These are phyloP conservation scores for Bradypodion ventrale DNA, from an alignment of 2,797 vertebrate species.

Conservation along the genomic window DNA sequence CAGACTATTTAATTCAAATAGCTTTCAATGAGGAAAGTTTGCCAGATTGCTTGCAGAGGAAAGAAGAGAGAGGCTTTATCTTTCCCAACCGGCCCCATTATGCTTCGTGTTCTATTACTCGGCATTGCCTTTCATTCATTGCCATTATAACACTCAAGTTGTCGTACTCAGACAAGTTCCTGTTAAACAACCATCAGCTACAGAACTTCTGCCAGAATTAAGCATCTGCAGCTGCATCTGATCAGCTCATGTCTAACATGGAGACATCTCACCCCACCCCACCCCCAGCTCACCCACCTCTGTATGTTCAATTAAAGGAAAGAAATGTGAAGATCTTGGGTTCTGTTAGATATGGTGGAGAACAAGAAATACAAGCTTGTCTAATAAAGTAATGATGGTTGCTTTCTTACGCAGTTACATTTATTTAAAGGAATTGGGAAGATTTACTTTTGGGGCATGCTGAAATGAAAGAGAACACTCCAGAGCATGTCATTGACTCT, in stretches of 20 bases:
- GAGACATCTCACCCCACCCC: background rate
- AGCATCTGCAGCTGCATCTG: background rate
- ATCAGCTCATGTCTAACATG: background rate
- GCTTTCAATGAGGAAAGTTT: background rate
- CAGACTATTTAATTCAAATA: background rate
- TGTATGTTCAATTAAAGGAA: background rate
- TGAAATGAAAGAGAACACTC: background rate
- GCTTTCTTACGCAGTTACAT: background rate
- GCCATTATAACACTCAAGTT: background rate
- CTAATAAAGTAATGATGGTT: background rate
- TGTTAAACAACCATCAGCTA: background rate
- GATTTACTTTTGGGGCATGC: background rate
- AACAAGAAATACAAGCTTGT: too few species aligned
- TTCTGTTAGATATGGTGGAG: too few species aligned
- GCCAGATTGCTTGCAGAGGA: rapidly evolving
- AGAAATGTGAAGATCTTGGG: background rate
- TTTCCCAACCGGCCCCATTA: background rate
- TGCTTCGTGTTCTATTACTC: background rate
- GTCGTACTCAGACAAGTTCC: background rate
- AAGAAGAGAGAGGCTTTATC: rapidly evolving
- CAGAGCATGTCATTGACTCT: background rate
- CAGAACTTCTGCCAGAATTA: background rate
- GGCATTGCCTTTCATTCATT: background rate
- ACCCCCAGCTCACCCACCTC: too few species aligned
- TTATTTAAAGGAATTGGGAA: background rate